Base-by-base conservation (phyloP, 2,888 invertebrate species). In the Philaethria dido region DNA sequence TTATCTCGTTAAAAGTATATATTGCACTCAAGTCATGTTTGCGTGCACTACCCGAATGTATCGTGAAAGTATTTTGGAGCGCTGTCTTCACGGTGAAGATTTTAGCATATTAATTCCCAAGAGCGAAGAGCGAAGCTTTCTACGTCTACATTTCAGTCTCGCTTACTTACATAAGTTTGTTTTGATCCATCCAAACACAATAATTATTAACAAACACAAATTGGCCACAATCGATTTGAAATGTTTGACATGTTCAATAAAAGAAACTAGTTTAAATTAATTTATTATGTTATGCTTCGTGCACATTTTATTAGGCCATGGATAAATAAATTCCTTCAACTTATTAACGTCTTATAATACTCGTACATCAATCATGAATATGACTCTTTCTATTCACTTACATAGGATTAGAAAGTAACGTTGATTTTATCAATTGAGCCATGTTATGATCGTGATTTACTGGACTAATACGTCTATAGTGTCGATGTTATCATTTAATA, bases 41-140 rank as follows among this genome's bases (percentile, higher is more conserved):
- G 86, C 86, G 88, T 89, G 88, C 87, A 83, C 62, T 87, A 87
- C 84, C 76, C 79, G 83, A 75, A 78, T 84, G 79, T 82, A 83
- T 80, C 83, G 91, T 90, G 92, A 92, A 92, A 92, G 92, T 92
- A 88, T 89, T 89, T 89, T 76, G 87, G 82, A 82, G 78, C 84
- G 83, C 79, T 83, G 83, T 86, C 82, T 90, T 88, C 82, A 82
- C 84, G 70, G 81, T 79, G 77, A 84, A 88, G 87, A 86, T 87
- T 87, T 89, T 90, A 86, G 86, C 88, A 92, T 91, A 89, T 85
- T 87, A 87, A 89, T 89, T 83, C 77, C 71, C 73, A 74, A 81
- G 77, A 78, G 75, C 71, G 75, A 74, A 81, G 77, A 78, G 75
- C 71, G 75, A 74, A 85, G 88, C 89, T 92, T 91, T 92, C 91